A percentile compares a stretch with the other conserved stretches of the same genome.
phyloP scores from a whole-genome alignment of 2,797 vertebrate genomes.

The Malacoctenus gilli region DNA sequence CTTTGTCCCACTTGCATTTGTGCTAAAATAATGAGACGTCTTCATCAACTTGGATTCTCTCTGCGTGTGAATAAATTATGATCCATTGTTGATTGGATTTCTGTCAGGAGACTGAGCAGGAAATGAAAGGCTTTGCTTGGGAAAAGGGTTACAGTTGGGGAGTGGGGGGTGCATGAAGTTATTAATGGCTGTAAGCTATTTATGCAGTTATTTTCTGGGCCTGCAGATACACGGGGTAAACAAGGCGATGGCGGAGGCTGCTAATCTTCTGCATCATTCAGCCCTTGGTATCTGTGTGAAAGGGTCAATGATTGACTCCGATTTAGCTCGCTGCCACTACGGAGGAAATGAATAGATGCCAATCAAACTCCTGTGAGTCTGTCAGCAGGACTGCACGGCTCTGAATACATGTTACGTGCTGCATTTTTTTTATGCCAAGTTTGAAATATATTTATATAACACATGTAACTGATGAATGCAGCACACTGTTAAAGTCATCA shows the following conservation, averaged over 20 bases:
- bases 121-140: conserved; percentile 67
- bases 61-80: conserved; percentile 69
- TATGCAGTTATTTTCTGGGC: conserved; percentile 55
- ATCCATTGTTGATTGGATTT: conserved; percentile 70
- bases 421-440: conserved; percentile 32
- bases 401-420: conserved; percentile 48
- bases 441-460: conserved; percentile 33
- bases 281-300: conserved; percentile 66
- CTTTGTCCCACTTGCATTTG: conserved; percentile 30
- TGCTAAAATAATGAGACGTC: conserved; percentile 64
- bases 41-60: conserved; percentile 64
- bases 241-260: conserved; percentile 49
- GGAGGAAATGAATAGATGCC: conserved; percentile 77
- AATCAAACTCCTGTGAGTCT: conserved; percentile 67
- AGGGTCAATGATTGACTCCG: conserved; percentile 78
- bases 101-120: conserved; percentile 65
- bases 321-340: conserved; percentile 61
- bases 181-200: conserved; percentile 71
- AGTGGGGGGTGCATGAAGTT: conserved; percentile 51
- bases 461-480: conserved; percentile 1
- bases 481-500: not conserved
- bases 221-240: conserved; percentile 60
- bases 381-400: conserved; percentile 58
- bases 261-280: conserved; percentile 65
- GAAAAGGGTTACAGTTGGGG: conserved; percentile 45